Conservation (phyloP, 2,113 vertebrate species). For the Morphnarchus princeps region DNA sequence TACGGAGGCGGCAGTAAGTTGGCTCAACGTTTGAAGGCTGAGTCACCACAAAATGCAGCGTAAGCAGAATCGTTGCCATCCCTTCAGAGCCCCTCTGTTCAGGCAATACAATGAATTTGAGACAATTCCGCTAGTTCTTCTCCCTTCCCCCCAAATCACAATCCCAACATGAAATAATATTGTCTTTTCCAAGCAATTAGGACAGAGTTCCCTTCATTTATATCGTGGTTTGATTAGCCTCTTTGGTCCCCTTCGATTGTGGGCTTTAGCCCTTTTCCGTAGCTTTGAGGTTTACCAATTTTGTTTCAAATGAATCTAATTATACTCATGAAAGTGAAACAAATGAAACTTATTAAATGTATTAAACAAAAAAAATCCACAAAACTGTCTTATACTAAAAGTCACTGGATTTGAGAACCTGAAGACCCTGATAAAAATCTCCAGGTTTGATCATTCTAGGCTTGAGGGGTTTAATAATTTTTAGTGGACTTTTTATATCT, state of each 20-base stretch:
- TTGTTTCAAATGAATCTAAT: not conserved
- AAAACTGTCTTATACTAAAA: not conserved
- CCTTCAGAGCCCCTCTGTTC: not conserved
- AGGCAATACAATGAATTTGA: not conserved
- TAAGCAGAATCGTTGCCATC: not conserved
- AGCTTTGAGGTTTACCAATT: not conserved
- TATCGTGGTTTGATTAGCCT: not conserved
- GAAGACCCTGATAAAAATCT: not conserved
- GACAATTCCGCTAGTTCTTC: not conserved
- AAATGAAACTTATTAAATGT: not conserved
- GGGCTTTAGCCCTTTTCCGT: not conserved
- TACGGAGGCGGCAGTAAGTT: accelerated
- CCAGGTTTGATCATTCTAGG: not conserved
- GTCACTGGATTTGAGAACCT: not conserved
- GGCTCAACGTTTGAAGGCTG: accelerated
- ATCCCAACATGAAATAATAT: not conserved
- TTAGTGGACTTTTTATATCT: not conserved
- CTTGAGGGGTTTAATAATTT: not conserved
- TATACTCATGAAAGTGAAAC: not conserved
- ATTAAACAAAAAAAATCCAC: not conserved
- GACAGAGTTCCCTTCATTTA: not conserved
- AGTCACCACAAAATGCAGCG: not conserved
- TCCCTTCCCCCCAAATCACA: not conserved
- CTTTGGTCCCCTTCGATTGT: accelerated
- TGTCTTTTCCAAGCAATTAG: not conserved